These are phyloP conservation scores for Phenganax marumi DNA, from an alignment of 92 coral and sea anemone genomes.

Conservation along the genomic window DNA sequence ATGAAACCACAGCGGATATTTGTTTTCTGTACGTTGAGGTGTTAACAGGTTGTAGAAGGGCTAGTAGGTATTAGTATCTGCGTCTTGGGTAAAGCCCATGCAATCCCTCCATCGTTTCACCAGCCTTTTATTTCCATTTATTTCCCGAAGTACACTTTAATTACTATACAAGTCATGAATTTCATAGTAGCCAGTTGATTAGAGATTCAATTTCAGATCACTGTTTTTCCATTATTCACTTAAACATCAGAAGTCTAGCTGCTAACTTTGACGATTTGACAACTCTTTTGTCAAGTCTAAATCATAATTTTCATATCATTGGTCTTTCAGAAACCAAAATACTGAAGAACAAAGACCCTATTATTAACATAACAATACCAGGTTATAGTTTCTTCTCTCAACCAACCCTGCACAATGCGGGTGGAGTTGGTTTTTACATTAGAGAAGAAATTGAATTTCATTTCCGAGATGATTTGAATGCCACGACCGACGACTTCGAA, in stretches of 20 bases:
- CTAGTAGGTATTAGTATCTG: no score
- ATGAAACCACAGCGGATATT: no score
- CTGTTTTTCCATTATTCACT: neutral
- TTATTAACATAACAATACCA: constrained; percentile 41
- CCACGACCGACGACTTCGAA: no score
- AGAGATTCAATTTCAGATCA: neutral
- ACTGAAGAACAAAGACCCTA: constrained; percentile 28
- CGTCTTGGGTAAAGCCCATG: no score
- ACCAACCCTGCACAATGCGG: constrained; percentile 55
- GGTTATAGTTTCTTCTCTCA: constrained; percentile 51
- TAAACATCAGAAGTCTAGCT: neutral
- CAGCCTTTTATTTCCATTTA: no score
- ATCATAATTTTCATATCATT: neutral
- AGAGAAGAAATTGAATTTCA: constrained; percentile 6
- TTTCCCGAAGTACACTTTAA: neutral
- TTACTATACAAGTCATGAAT: neutral
- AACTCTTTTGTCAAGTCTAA: neutral
- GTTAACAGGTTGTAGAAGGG: no score
- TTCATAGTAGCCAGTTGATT: neutral
- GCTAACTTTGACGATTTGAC: neutral
- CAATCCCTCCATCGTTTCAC: no score
- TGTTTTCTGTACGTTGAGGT: no score
- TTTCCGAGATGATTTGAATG: constrained; percentile 13
- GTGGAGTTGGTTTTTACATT: constrained; percentile 56
- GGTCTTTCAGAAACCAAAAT: neutral